These are phyloP conservation scores for Tenodera sinensis DNA, from an alignment of 2,888 invertebrate species.

Conservation along the genomic window DNA sequence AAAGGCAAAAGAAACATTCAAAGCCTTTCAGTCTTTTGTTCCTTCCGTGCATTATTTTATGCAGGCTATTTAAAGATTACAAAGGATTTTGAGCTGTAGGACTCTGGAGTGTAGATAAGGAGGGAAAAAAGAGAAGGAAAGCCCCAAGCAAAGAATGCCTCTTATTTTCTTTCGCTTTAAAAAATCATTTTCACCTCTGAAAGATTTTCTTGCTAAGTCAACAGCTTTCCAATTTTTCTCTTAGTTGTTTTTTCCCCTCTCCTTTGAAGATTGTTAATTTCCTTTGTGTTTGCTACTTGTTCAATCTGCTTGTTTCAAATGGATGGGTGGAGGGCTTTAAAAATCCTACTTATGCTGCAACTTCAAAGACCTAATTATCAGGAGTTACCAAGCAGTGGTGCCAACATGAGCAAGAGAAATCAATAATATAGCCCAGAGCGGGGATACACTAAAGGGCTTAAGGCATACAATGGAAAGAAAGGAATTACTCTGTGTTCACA, in stretches of 20 bases:
- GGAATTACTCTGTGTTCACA: background rate
- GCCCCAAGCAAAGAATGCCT: background rate
- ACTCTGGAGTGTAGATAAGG: background rate
- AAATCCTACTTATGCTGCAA: background rate
- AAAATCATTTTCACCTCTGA: conserved; percentile 19
- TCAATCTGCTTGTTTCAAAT: background rate
- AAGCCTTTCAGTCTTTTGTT: background rate
- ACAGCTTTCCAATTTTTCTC: background rate
- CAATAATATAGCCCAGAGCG: background rate
- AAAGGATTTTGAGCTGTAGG: background rate
- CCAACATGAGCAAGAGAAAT: background rate
- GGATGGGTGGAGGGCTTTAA: background rate
- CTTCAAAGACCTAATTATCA: background rate
- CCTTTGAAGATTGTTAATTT: background rate
- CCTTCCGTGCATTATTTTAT: background rate
- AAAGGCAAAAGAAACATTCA: background rate
- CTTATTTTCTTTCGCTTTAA: conserved; percentile 1
- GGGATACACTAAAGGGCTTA: background rate
- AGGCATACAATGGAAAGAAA: background rate
- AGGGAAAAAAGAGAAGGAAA: background rate
- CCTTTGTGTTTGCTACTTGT: background rate
- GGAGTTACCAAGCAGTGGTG: background rate
- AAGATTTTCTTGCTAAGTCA: conserved; percentile 11
- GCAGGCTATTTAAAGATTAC: background rate
- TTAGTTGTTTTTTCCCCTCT: background rate